phyloP scores from a whole-genome alignment of 2,113 vertebrate genomes.

The Plectropomus leopardus region DNA sequence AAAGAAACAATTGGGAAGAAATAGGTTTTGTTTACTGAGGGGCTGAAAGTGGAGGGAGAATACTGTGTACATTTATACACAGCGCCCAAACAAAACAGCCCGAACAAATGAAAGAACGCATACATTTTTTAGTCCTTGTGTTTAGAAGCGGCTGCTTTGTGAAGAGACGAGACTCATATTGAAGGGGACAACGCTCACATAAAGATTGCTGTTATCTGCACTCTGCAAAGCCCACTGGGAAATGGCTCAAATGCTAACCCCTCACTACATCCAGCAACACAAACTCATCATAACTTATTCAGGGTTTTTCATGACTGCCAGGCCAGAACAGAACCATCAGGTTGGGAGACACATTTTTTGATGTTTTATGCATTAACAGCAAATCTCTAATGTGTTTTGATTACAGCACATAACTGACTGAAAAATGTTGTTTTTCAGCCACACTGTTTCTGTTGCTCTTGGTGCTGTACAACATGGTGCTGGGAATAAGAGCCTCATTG shows the following conservation, averaged over 20 bases:
- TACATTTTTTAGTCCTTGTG: slow-evolving; percentile 55
- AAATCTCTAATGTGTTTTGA: slow-evolving; percentile 50
- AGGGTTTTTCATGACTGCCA: slow-evolving; percentile 32
- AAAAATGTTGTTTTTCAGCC: slow-evolving; percentile 35
- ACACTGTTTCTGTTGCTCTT: slow-evolving; percentile 13
- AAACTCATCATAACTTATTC: slow-evolving; percentile 53
- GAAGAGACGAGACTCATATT: slow-evolving; percentile 32
- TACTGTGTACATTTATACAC: slow-evolving; percentile 39
- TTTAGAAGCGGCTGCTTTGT: slow-evolving; percentile 56
- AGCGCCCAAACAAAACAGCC: slow-evolving; percentile 57
- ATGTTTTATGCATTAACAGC: slow-evolving; percentile 60
- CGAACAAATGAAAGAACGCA: slow-evolving; percentile 64
- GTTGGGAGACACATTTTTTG: slow-evolving; percentile 30
- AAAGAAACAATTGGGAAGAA: slow-evolving; percentile 30
- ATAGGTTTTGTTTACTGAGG: slow-evolving; percentile 46
- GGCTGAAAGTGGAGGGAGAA: slow-evolving; percentile 40
- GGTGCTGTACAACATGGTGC: slow-evolving; percentile 5
- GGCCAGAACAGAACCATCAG: slow-evolving; percentile 40
- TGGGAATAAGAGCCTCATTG: slow-evolving; percentile 22
- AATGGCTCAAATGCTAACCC: slow-evolving; percentile 49
- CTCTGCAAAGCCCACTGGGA: slow-evolving; percentile 52
- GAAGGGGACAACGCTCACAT: slow-evolving; percentile 34
- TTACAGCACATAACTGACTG: slow-evolving; percentile 4
- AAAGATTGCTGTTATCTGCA: slow-evolving; percentile 59
- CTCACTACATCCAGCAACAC: slow-evolving; percentile 32